Base-by-base conservation (phyloP, 2,113 vertebrate species). In the Pardalotus punctatus region DNA sequence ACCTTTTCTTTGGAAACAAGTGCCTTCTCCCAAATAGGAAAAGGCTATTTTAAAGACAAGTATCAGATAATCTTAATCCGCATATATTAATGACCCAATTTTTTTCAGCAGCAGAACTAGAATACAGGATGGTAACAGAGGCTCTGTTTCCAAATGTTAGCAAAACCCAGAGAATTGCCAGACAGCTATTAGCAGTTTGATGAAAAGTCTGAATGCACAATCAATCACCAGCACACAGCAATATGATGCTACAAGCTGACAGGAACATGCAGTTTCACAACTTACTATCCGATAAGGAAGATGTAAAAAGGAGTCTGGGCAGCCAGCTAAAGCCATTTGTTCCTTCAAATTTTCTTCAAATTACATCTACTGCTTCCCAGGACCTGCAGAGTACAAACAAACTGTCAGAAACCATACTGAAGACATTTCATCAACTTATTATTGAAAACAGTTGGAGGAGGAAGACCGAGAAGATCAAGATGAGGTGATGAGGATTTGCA, bases 231-330 rank as follows among this genome's bases (percentile, higher is more conserved):
- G 67, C 72, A 92, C 64, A 56, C 35, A 92, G 93, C 82, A 92
- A 88, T 70, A 93, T 12, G 51, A 92, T 67, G 86, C 73, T 81
- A 86, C 64, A 84, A 92, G 48, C 36, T 86, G 82, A 96, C 69
- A 95, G 0, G 6, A 91, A 94, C 88, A 92, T 81, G 86, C 53
- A 94, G 56, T 94, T 96, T 90, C 43, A 51, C 86, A 79, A 97
- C 97, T 97, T 97, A 97, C 97, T 97, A 97, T 96, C 86, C 95
- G 95, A 88, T 98, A 98, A 15, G 98, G 98, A 97, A 98, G 98
- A 97, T 98, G 98, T 89, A 99, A 96, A 97, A 99, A 99, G 97
- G 99, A 99, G 97, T 99, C 99, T 48, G 98, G 98, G 96, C 98
- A 99, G 95, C 98, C 98, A 66, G 99, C 98, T 97, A 99, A 98